Conservation (phyloP, 2,113 vertebrate genomes). For the Crotalus tigris region DNA sequence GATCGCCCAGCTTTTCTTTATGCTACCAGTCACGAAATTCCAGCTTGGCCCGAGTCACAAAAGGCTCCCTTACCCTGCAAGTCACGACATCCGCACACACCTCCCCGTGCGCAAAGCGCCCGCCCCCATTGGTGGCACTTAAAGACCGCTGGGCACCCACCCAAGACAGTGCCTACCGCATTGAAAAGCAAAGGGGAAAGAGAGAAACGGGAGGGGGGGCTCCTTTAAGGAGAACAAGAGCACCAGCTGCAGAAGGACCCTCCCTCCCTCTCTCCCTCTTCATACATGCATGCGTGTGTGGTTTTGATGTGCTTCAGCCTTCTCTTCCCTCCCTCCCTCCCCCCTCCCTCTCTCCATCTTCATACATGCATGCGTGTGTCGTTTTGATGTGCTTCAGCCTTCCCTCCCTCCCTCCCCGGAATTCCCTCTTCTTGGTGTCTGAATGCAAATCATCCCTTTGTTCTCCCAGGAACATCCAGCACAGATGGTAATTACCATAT, state of each 20-base stretch:
- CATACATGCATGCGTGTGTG: background rate
- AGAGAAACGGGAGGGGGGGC: too few species aligned
- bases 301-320: background rate
- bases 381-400: background rate
- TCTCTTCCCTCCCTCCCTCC: too few species aligned
- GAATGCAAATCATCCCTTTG: background rate
- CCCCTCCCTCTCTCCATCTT: background rate
- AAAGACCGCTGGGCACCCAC: background rate
- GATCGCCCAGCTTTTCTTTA: background rate
- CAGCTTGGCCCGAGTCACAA: slow-evolving; percentile 60
- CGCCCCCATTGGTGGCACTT: background rate
- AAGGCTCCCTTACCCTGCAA: background rate
- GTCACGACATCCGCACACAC: background rate
- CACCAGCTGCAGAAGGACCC: background rate
- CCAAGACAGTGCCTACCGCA: background rate
- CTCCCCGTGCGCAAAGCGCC: background rate
- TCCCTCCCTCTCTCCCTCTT: background rate
- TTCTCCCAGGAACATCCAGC: background rate
- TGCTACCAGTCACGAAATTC: slow-evolving; percentile 48
- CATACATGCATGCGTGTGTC: background rate
- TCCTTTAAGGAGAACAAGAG: background rate
- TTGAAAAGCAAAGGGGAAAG: background rate
- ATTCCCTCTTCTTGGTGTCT: background rate
- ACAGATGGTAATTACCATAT: background rate
- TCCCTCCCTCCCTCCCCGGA: rapidly evolving